Percentiles rank a stretch among this genome's conserved stretches.
Evolutionary conservation across 2,113 vertebrate genomes (phyloP).

Genomic region (Carassius carassius): DNA sequence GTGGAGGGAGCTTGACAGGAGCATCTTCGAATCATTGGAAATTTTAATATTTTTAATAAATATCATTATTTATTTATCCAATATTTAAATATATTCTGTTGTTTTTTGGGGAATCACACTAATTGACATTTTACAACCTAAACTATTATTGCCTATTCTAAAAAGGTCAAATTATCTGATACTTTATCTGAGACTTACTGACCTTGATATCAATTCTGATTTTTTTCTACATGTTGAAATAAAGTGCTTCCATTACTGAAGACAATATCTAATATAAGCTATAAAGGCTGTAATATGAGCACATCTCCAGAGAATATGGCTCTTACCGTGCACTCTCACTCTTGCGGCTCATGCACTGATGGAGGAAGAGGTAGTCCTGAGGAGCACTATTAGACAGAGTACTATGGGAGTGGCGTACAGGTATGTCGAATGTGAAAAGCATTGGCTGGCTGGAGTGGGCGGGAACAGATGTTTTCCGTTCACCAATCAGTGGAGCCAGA

Average conservation of each 20-base stretch:
- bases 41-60: background rate
- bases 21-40: background rate
- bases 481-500: constrained; percentile 81
- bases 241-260: constrained; percentile 1
- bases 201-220: background rate
- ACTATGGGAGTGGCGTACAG: constrained; percentile 77
- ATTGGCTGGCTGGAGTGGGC: constrained; percentile 95
- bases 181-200: background rate
- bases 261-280: constrained; percentile 34
- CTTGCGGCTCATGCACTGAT: constrained; percentile 97
- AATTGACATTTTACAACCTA: background rate
- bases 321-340: constrained; percentile 89
- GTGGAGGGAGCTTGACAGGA: background rate
- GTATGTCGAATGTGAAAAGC: constrained; percentile 92
- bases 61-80: background rate
- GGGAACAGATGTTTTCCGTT: constrained; percentile 84
- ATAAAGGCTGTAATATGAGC: background rate
- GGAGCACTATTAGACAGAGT: constrained; percentile 91
- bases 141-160: background rate
- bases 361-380: constrained; percentile 97
- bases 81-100: background rate
- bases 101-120: background rate
- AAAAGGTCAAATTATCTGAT: background rate
- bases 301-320: constrained; percentile 48
- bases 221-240: background rate